Evolutionary conservation across 1,140 invertebrate species (phyloP).

Genomic region (Drosophila auraria): DNA sequence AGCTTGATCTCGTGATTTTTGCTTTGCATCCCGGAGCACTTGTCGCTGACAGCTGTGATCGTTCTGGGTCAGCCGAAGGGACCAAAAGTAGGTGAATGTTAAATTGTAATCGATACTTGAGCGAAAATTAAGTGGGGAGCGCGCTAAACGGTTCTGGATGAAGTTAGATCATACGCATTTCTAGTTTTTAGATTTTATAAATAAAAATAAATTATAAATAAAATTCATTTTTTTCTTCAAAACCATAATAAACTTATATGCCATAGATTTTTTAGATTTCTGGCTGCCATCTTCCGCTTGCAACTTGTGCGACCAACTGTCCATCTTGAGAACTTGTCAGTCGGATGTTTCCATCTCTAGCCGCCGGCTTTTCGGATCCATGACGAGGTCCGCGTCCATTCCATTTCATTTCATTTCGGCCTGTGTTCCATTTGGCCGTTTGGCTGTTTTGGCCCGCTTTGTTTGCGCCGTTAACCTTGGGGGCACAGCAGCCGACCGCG

Average conservation of each 20-base stretch:
- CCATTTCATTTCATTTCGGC: slow-evolving; percentile 69
- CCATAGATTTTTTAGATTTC: neutral
- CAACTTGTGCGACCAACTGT: slow-evolving; percentile 11
- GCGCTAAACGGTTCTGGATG: neutral
- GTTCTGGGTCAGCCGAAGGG: slow-evolving; percentile 37
- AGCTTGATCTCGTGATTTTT: slow-evolving; percentile 37
- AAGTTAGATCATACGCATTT: neutral
- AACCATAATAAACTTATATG: neutral
- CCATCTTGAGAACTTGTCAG: slow-evolving; percentile 40
- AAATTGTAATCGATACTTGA: slow-evolving; percentile 31
- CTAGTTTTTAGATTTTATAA: neutral
- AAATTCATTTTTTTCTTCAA: neutral
- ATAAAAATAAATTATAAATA: too few relatives aligned
- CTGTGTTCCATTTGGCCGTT: slow-evolving; percentile 59
- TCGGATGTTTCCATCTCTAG: slow-evolving; percentile 54
- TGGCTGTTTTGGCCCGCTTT: slow-evolving; percentile 61
- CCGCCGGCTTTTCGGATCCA: slow-evolving; percentile 24
- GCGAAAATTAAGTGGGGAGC: neutral
- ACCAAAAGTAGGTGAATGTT: slow-evolving; percentile 32
- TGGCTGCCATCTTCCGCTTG: slow-evolving; percentile 15
- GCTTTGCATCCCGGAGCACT: slow-evolving; percentile 19
- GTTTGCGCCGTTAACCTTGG: slow-evolving; percentile 79
- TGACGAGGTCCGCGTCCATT: slow-evolving; percentile 36
- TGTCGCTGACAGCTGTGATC: slow-evolving; percentile 26
- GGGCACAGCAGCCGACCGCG: slow-evolving; percentile 68